These are phyloP conservation scores for Hydrozoanthus tunicans DNA, from an alignment of 64 coral and sea anemone species.

Conservation along the genomic window DNA sequence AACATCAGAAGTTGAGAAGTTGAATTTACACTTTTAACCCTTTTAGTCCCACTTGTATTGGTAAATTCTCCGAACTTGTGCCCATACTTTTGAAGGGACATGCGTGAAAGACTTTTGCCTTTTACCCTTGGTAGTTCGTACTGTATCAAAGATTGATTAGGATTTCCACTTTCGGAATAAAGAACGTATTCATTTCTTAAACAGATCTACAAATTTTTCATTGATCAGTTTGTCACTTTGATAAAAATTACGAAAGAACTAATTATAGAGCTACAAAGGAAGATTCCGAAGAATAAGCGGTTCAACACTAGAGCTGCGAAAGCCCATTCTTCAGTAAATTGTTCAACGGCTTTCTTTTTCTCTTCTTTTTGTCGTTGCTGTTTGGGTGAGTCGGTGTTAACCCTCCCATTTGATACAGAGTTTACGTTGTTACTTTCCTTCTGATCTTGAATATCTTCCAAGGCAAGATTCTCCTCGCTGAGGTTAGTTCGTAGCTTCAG, in stretches of 20 bases:
- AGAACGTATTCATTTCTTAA: no score
- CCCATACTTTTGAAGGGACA: no score
- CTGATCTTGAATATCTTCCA: background rate
- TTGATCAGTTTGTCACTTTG: background rate
- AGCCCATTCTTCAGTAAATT: background rate
- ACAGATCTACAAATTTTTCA: no score
- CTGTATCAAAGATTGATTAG: no score
- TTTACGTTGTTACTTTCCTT: background rate
- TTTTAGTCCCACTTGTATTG: no score
- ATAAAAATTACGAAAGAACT: background rate
- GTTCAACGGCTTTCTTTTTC: background rate
- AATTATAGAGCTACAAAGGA: background rate
- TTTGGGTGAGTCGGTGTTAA: background rate
- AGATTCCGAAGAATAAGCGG: background rate
- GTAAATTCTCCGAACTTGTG: no score
- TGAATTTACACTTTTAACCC: no score
- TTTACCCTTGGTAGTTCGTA: no score
- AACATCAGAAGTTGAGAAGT: no score
- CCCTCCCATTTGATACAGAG: no score
- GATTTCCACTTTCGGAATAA: no score
- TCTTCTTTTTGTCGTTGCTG: background rate
- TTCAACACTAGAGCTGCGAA: background rate
- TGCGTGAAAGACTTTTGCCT: no score
- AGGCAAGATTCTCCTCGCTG: background rate
- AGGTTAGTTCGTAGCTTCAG: background rate